These are phyloP conservation scores for Autographa gamma DNA, from an alignment of 2,888 invertebrate species.

Conservation along the genomic window DNA sequence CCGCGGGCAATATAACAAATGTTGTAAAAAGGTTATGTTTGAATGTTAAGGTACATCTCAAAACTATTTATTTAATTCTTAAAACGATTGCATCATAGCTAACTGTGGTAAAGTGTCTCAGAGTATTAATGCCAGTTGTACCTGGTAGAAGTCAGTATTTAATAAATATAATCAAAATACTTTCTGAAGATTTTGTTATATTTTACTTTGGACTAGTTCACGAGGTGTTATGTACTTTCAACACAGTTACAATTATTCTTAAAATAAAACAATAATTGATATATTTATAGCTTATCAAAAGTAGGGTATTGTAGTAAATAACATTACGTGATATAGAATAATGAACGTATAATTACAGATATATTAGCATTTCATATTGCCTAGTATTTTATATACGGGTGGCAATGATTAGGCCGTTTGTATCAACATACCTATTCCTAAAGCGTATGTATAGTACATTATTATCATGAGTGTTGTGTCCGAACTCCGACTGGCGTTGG, in stretches of 20 bases:
- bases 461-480: constrained; percentile 61
- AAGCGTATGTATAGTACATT: constrained; percentile 52
- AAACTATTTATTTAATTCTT: no score
- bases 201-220: not conserved
- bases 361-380: constrained; percentile 15
- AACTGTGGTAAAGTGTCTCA: no score
- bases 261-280: not conserved
- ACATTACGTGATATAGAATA: constrained; percentile 24
- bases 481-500: constrained; percentile 75
- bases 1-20: no score
- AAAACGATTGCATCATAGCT: no score
- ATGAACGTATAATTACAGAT: constrained; percentile 18
- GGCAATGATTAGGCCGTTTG: constrained; percentile 41
- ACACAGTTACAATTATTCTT: not conserved
- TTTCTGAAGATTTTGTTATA: not conserved
- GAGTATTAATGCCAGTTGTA: no score
- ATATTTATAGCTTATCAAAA: constrained; percentile 22
- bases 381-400: constrained; percentile 28
- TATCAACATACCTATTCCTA: constrained; percentile 11
- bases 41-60: no score
- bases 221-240: constrained; percentile 16
- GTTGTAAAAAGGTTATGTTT: no score
- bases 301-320: constrained; percentile 10
- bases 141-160: no score
- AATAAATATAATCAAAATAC: not conserved